Percentiles rank a stretch among this genome's conserved stretches.
Evolutionary conservation across 2,113 vertebrate species (phyloP).

Genomic region (Scophthalmus maximus): DNA sequence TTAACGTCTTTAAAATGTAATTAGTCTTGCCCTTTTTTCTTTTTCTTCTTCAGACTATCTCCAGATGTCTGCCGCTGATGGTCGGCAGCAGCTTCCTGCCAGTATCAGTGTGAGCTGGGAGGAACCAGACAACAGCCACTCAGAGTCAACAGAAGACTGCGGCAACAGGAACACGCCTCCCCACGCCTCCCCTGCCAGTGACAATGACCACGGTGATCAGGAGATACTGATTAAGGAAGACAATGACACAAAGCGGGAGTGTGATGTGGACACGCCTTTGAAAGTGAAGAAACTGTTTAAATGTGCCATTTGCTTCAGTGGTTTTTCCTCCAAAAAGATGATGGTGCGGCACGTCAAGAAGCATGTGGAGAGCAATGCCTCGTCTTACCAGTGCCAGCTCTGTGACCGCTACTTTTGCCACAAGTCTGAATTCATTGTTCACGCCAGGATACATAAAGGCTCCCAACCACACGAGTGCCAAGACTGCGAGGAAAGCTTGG

Average conservation of each 20-base stretch:
- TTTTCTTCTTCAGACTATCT: slow-evolving; percentile 11
- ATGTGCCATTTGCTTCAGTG: slow-evolving; percentile 12
- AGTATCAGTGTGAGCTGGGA: slow-evolving; percentile 5
- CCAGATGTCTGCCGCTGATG: slow-evolving; percentile 9
- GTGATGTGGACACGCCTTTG: neutral
- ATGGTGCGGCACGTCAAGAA: slow-evolving; percentile 20
- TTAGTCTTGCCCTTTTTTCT: too few relatives aligned
- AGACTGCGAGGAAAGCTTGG: slow-evolving; percentile 5
- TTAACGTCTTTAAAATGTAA: neutral
- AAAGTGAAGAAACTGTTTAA: neutral
- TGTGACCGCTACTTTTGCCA: slow-evolving; percentile 19
- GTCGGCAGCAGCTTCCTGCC: neutral
- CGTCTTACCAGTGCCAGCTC: slow-evolving; percentile 23
- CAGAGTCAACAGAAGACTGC: neutral
- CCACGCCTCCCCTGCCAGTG: neutral
- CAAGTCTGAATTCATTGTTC: slow-evolving; percentile 33
- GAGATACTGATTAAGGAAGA: neutral
- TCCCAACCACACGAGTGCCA: slow-evolving; percentile 1
- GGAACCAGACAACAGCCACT: neutral
- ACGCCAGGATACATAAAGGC: slow-evolving; percentile 25
- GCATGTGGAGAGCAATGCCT: slow-evolving; percentile 1
- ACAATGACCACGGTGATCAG: neutral
- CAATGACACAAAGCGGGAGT: neutral
- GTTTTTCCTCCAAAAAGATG: slow-evolving; percentile 17
- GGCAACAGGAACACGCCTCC: too few relatives aligned